phyloP scores from a whole-genome alignment of 2,113 vertebrate genomes.

The Nibea albiflora region DNA sequence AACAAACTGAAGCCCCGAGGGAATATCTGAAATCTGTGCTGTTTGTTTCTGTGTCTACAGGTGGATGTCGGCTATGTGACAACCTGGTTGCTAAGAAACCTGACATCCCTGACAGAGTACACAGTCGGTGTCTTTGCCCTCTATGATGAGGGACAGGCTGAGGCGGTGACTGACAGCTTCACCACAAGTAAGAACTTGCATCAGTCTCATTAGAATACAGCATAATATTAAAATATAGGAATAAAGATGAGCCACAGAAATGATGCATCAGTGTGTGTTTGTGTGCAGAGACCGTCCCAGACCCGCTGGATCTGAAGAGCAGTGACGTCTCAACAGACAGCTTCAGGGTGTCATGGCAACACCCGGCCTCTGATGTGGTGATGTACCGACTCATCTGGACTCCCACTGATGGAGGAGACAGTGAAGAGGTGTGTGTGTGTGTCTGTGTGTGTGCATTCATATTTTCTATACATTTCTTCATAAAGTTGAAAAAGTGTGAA shows the following conservation, averaged over 20 bases:
- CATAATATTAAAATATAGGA: neutral
- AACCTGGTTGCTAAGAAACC: slow-evolving; percentile 84
- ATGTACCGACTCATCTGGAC: slow-evolving; percentile 92
- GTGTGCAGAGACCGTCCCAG: slow-evolving; percentile 86
- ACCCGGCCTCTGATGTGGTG: slow-evolving; percentile 86
- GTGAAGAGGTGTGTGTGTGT: slow-evolving; percentile 85
- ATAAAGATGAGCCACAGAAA: neutral
- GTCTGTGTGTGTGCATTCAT: neutral
- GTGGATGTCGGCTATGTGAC: slow-evolving; percentile 90
- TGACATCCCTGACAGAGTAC: slow-evolving; percentile 92
- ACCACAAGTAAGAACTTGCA: slow-evolving; percentile 85
- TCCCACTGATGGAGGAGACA: slow-evolving; percentile 85
- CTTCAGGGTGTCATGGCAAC: slow-evolving; percentile 91
- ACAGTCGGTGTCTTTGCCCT: slow-evolving; percentile 90
- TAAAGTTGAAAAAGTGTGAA: no score
- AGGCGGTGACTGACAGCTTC: slow-evolving; percentile 90
- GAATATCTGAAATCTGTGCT: neutral
- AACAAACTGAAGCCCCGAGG: neutral
- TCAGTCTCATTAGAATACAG: neutral
- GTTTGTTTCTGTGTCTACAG: slow-evolving; percentile 70
- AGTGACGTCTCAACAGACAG: slow-evolving; percentile 87
- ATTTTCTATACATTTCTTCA: no score
- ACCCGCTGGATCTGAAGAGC: slow-evolving; percentile 85
- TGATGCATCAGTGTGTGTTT: slow-evolving; percentile 4
- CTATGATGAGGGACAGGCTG: slow-evolving; percentile 92